Evolutionary conservation across 2,113 vertebrate genomes (phyloP).

Genomic region (Genyomyrus donnyi): DNA sequence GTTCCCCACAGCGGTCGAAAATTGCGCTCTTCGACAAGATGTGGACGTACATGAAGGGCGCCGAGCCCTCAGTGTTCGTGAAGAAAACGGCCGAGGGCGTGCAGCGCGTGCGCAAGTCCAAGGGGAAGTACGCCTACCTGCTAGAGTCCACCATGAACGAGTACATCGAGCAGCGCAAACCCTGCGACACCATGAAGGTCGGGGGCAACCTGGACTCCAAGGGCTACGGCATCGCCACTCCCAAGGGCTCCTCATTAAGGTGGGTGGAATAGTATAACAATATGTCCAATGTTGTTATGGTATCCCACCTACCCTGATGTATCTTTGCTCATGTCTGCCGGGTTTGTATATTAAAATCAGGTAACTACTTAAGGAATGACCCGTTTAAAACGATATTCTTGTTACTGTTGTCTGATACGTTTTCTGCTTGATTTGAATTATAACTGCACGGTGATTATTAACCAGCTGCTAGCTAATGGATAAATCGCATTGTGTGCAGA

Average conservation of each 20-base stretch:
- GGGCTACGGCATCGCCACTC: constrained; percentile 95
- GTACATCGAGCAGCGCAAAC: constrained; percentile 95
- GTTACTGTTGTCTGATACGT: background rate
- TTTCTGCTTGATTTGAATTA: constrained; percentile 9
- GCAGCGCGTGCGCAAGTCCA: constrained; percentile 86
- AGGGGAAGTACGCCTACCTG: constrained; percentile 95
- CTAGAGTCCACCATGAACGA: constrained; percentile 98
- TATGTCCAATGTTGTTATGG: constrained; percentile 99
- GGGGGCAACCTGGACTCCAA: constrained; percentile 98
- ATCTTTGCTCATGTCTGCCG: constrained; percentile 72
- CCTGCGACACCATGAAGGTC: constrained; percentile 98
- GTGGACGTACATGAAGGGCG: constrained; percentile 97
- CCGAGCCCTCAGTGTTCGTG: constrained; percentile 93
- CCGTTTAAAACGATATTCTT: constrained; percentile 25
- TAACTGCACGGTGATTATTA: constrained; percentile 3
- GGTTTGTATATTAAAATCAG: constrained; percentile 81
- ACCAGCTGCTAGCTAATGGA: background rate
- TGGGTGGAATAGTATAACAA: constrained; percentile 99
- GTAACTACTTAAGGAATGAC: constrained; percentile 61
- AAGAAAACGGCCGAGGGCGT: constrained; percentile 95
- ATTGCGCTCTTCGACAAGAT: constrained; percentile 98
- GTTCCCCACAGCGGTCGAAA: constrained; percentile 82
- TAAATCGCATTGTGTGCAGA: background rate
- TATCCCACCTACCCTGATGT: constrained; percentile 99
- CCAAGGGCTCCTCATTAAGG: constrained; percentile 99